Base-by-base conservation (phyloP, 2,888 invertebrate species). In the Seira sanloemensis region DNA sequence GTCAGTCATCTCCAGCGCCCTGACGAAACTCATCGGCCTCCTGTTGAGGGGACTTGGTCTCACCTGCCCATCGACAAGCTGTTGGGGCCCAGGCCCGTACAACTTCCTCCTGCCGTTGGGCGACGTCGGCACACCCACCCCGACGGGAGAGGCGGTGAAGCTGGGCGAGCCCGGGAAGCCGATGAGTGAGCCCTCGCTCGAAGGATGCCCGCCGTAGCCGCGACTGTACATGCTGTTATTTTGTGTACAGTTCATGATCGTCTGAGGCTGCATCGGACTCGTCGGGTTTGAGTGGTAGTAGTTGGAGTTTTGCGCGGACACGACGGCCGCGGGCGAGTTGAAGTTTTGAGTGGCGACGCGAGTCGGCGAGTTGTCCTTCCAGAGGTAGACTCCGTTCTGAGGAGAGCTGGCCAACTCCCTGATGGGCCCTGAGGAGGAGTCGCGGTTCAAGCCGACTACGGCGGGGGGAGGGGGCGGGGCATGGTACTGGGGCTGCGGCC, bases 1-100 rank as follows among this genome's bases (percentile, higher is more conserved):
- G 92, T 97, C 96, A 89, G 96, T 95, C 94, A 97, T 96, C 92
- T 97, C 97, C 27, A 97, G 93, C 67, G 97, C 97, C 89, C 97
- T 93, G 84, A 97, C 96, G 92, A 97, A 97, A 86, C 96, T 96
- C 93, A 97, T 96, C 67, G 97, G 97, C 83, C 97, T 93, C 81
- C 95, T 92, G 92, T 84, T 97, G 93, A 84, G 95, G 91, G 93
- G 91, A 65, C 92, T 92, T 88, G 93, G 91, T 89, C 71, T 90
- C 87, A 88, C 89, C n/a, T 58, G 58, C 88, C 78, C 89, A 88
- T 74, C 90, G 91, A 91, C 66, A 27, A 84, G 92, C 91, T 85
- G 92, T 92, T 84, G 92, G 91, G 65, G 91, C 91, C 90, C 91
- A n/a, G n/a, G n/a, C 79, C 90, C 89, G 82, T 90, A 91, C 71